Base-by-base conservation (phyloP, 2,113 vertebrate genomes). In the Pachycephala philippinensis region DNA sequence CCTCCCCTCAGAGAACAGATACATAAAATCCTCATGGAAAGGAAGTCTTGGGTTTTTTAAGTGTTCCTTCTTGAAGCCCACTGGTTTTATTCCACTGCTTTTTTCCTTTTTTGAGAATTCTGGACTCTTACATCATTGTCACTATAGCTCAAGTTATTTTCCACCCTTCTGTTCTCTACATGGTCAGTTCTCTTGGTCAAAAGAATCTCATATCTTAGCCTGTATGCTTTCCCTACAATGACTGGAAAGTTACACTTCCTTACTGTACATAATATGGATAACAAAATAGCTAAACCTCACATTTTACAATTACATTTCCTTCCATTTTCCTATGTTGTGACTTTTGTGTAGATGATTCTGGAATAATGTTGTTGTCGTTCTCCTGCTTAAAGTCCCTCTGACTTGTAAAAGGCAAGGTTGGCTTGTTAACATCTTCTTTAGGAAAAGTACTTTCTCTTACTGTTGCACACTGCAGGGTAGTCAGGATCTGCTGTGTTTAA, bases 21-120 rank as follows among this genome's bases (percentile, higher is more conserved):
- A 66, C 1, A 89, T 84, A 93, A 92, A 93, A 93, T 84, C 83
- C 76, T 84, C 69, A 78, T 44, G 76, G 76, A 86, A 95, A 95
- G 72, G 52, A 84, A 74, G 86, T 52, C 83, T 82, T 4, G 0
- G 10, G 13, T 47, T 87, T 91, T 61, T 86, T 30, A 90, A 83
- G 85, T 54, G 42, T 74, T 80, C 24, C 39, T 86, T 63, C 88
- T 81, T 84, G 86, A 93, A 81, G 39, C 60, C 53, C 64, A 63
- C 60, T 66, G 30, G 33, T 88, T 92, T 93, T 87, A 70, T 89
- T 93, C 69, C 49, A 6, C 28, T 50, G 24, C 44, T 84, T 66
- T 89, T 85, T 61, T 42, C 59, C 30, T 72, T 72, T 84, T 77
- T 71, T 90, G 69, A 89, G 80, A 92, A 71, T 84, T 61, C 89